phyloP scores from a whole-genome alignment of 1,140 invertebrate genomes.

The Rhizoglyphus robini region DNA sequence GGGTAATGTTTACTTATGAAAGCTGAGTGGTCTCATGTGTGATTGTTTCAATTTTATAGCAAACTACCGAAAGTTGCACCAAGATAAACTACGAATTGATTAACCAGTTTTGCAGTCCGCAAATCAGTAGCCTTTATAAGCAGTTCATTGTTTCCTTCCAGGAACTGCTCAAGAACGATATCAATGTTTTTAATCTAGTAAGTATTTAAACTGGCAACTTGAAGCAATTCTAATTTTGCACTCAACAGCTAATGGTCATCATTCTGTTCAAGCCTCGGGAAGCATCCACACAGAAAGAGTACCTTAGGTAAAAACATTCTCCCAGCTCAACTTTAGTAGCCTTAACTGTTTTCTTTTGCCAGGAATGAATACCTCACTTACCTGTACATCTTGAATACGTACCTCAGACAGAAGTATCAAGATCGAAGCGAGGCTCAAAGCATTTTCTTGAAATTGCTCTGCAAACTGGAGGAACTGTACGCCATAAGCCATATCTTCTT shows the following conservation, averaged over 20 bases:
- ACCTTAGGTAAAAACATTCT: not conserved
- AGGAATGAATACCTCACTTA: conserved; percentile 5
- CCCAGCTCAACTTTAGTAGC: too few species aligned
- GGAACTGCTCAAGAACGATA: conserved; percentile 6
- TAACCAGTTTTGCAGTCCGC: not conserved
- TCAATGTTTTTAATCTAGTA: conserved; percentile 8
- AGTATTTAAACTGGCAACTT: not conserved
- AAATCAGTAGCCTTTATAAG: conserved; percentile 7
- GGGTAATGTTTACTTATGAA: not conserved
- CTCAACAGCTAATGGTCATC: not conserved
- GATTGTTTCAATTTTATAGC: not conserved
- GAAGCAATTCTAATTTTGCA: not conserved
- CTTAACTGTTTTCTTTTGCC: not conserved
- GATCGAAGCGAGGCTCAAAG: conserved; percentile 4
- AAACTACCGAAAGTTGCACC: conserved; percentile 7
- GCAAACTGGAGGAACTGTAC: conserved; percentile 3
- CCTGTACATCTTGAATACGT: conserved; percentile 8
- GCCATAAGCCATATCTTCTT: conserved; percentile 8
- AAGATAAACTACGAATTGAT: conserved; percentile 1
- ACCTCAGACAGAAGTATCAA: not conserved
- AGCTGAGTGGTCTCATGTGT: not conserved
- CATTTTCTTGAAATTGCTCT: not conserved
- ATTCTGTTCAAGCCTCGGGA: conserved; percentile 7
- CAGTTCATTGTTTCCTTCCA: conserved; percentile 7
- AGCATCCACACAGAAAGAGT: not conserved